phyloP scores from a whole-genome alignment of 2,797 vertebrate species.

The Percopsis omiscomaycus region DNA sequence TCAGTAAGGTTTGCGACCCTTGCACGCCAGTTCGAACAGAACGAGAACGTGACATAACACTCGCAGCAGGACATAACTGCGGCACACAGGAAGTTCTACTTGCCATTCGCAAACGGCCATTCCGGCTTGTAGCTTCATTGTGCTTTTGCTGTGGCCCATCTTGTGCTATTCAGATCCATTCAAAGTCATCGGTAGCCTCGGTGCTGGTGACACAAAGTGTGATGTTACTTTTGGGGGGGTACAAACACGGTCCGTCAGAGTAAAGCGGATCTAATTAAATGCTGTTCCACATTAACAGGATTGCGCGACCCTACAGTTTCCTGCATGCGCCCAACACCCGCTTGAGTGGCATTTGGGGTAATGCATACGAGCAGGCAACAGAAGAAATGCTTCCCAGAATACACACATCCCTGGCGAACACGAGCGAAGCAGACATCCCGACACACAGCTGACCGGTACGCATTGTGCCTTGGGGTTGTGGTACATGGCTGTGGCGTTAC shows the following conservation, averaged over 20 bases:
- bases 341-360: conserved; percentile 75
- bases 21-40: not conserved
- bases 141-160: conserved; percentile 1
- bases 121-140: conserved; percentile 13
- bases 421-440: conserved; percentile 68
- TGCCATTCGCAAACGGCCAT: conserved; percentile 4
- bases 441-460: conserved; percentile 45
- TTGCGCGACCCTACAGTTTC: conserved; percentile 68
- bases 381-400: conserved; percentile 61
- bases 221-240: conserved; percentile 39
- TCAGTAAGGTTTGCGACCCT: not conserved
- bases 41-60: not conserved
- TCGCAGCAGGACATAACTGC: conserved; percentile 1
- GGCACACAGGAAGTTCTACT: conserved; percentile 8
- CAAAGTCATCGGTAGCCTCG: conserved; percentile 14
- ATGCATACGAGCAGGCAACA: conserved; percentile 68
- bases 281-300: conserved; percentile 83
- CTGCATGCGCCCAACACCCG: conserved; percentile 48
- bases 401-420: conserved; percentile 54
- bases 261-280: conserved; percentile 78
- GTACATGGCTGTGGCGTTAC: conserved; percentile 35
- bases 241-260: conserved; percentile 50
- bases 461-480: conserved; percentile 63
- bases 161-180: conserved; percentile 21
- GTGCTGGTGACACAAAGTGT: conserved; percentile 29